phyloP scores from a whole-genome alignment of 2,888 invertebrate genomes.

The Cerastoderma edule region DNA sequence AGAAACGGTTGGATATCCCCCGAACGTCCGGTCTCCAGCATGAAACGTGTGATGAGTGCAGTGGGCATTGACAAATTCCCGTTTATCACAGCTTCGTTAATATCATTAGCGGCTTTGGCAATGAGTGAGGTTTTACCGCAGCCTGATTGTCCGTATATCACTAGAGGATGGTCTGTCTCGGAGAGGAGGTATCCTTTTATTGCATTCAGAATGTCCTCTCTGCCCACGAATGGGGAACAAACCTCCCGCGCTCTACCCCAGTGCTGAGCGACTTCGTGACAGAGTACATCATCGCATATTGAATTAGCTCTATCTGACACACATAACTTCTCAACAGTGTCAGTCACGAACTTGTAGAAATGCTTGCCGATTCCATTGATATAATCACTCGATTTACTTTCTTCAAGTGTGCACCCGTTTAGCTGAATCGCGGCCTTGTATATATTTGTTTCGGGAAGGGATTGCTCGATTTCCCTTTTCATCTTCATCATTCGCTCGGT shows the following conservation, averaged over 20 bases:
- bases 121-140: conserved; percentile 78
- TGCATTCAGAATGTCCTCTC: conserved; percentile 65
- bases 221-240: conserved; percentile 65
- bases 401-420: conserved; percentile 52
- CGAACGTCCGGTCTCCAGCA: conserved; percentile 72
- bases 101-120: conserved; percentile 69
- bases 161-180: conserved; percentile 73
- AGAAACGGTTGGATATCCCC: conserved; percentile 69
- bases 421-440: conserved; percentile 44
- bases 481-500: conserved; percentile 24
- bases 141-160: conserved; percentile 72
- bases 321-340: conserved; percentile 61
- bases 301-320: conserved; percentile 53
- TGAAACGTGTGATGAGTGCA: conserved; percentile 68
- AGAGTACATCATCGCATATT: conserved; percentile 64
- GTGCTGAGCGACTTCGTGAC: conserved; percentile 70
- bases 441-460: conserved; percentile 44
- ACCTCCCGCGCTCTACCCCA: conserved; percentile 61
- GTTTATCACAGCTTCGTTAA: conserved; percentile 58
- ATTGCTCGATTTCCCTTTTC: conserved; percentile 26
- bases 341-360: conserved; percentile 67
- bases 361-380: conserved; percentile 62
- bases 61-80: conserved; percentile 63
- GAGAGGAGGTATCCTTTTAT: conserved; percentile 70
- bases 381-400: conserved; percentile 62